Conservation (phyloP, 2,113 vertebrate species). For the Ptychochromis oligacanthus region DNA sequence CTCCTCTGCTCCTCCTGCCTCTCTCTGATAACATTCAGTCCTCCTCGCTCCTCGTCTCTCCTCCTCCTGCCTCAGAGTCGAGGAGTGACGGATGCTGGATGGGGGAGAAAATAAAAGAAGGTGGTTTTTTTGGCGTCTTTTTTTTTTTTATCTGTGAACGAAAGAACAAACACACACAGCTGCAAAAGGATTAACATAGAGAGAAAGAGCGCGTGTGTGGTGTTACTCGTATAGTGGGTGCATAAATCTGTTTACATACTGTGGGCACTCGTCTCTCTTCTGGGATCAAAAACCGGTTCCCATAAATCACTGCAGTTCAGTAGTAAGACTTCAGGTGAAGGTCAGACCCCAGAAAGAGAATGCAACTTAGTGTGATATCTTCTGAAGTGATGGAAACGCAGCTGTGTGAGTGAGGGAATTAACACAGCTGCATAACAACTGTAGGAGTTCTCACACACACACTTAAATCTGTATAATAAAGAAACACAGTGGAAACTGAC, state of each 20-base stretch:
- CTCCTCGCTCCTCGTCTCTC: neutral
- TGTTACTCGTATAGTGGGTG: neutral
- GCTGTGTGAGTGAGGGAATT: neutral
- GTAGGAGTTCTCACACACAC: neutral
- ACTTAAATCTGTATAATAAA: neutral
- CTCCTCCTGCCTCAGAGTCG: neutral
- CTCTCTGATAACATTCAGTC: conserved; percentile 26
- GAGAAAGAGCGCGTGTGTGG: neutral
- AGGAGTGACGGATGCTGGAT: neutral
- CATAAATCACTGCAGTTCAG: neutral
- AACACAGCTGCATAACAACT: neutral
- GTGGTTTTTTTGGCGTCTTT: neutral
- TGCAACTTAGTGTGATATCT: neutral
- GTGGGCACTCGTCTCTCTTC: neutral
- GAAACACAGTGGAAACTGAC: neutral
- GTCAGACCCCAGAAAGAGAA: conserved; percentile 4
- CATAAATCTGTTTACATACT: conserved; percentile 1
- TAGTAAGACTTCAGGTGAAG: neutral
- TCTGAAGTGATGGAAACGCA: neutral
- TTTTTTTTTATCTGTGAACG: neutral
- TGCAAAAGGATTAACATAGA: neutral
- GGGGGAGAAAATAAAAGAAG: neutral
- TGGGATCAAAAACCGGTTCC: neutral
- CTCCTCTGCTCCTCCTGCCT: conserved; percentile 15
- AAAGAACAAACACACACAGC: conserved; percentile 2